Base-by-base conservation (phyloP, 2,797 vertebrate species). In the Hapalemur alaotrensis region DNA sequence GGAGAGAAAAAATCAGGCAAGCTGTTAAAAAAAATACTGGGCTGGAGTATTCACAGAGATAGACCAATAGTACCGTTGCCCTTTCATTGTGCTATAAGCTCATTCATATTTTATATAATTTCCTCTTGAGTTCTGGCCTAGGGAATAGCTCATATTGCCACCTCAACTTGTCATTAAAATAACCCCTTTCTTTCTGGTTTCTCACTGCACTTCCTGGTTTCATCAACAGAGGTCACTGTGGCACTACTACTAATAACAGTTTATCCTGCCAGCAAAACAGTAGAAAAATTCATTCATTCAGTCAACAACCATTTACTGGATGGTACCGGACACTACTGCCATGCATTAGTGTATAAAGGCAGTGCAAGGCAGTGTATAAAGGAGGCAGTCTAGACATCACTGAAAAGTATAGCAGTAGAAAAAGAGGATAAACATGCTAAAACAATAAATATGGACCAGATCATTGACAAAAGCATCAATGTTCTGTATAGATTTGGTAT, bases 201-300 rank as follows among this genome's bases (percentile, higher is more conserved):
- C 70, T 89, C 48, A 67, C 87, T 96, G 98, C 89, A 92, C 89
- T 98, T 89, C 96, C 97, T 95, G 92, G 92, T 98, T 98, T 97
- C 93, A 98, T 98, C 98, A 97, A 98, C 97, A 99, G 98, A 98
- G 99, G 98, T 98, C 98, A 98, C 98, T 98, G 95, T 92, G 96
- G 98, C 95, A 97, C 98, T 96, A 61, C 67, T 93, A 9, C 86
- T 76, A 25, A 35, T 46, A 79, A 25, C 2, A 20, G 5, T 48
- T 91, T 57, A 67, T 1, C 6, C 15, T 46, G 52, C 11, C 30
- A 11, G 65, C 12, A n/a, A 84, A 94, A 61, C 76, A 70, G 13
- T 7, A 69, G 85, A 38, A 67, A 92, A 89, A 38, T 3, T 11
- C 22, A 2, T 5, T 79, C 61, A 88, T 20, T 92, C 91, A 93